Percentiles rank a stretch among this genome's conserved stretches.
These are phyloP conservation scores for Pontoporia blainvillei DNA, from an alignment of 2,113 vertebrate species.

Conservation along the genomic window DNA sequence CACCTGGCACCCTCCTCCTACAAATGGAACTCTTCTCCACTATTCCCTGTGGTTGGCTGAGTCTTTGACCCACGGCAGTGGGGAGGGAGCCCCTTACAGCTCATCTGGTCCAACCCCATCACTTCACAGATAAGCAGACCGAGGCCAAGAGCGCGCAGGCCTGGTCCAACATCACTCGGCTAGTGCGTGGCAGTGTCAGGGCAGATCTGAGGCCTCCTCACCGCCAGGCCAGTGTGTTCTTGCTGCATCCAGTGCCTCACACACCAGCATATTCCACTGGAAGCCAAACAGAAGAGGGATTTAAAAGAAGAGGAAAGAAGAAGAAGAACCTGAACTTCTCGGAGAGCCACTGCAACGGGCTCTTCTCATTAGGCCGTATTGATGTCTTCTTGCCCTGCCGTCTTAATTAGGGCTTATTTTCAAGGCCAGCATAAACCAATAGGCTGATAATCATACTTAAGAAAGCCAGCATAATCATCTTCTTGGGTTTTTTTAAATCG, in stretches of 20 bases:
- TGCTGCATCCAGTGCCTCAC: background rate
- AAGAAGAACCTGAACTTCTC: background rate
- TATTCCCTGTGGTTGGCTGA: background rate
- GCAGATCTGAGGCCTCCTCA: background rate
- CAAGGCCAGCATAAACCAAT: background rate
- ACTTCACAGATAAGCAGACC: background rate
- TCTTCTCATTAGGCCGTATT: background rate
- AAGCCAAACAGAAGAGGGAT: background rate
- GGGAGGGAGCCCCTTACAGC: background rate
- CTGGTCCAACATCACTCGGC: rapidly evolving
- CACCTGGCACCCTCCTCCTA: background rate
- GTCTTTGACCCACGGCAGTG: background rate
- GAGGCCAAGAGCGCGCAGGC: rapidly evolving
- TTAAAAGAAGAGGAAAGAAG: background rate
- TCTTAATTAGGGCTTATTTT: background rate
- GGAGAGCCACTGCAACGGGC: background rate
- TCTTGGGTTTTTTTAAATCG: too few species aligned
- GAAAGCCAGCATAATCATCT: background rate
- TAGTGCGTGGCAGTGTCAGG: rapidly evolving
- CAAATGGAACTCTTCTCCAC: background rate
- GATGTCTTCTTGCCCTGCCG: background rate
- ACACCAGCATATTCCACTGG: background rate
- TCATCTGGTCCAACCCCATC: background rate
- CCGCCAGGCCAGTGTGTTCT: too few species aligned
- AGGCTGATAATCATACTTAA: background rate